These are phyloP conservation scores for Sphaerophoria rueppellii DNA, from an alignment of 2,888 invertebrate species.

Conservation along the genomic window DNA sequence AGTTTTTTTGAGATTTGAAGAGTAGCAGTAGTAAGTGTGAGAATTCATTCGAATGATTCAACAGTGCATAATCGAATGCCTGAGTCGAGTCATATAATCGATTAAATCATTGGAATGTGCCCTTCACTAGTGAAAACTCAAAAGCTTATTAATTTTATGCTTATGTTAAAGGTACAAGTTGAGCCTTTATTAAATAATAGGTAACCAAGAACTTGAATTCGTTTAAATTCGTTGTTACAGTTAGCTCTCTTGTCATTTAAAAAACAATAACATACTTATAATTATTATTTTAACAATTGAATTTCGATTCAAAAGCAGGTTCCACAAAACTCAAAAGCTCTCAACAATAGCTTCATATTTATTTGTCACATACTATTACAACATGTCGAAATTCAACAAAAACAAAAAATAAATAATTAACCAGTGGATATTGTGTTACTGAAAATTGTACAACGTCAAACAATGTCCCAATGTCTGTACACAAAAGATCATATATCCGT, in stretches of 20 bases:
- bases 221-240: not conserved
- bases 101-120: no score
- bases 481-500: not conserved
- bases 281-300: conserved; percentile 21
- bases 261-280: not conserved
- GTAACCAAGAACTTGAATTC: not conserved
- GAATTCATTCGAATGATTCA: no score
- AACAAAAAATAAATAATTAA: no score
- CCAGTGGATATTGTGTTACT: no score
- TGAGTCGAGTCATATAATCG: no score
- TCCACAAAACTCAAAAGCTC: no score
- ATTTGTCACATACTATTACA: not conserved
- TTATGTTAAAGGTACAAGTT: no score
- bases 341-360: not conserved
- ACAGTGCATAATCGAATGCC: no score
- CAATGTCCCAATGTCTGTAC: not conserved
- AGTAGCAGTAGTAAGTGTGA: no score
- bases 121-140: no score
- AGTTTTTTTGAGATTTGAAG: no score
- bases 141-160: no score
- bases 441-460: not conserved
- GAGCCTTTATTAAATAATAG: not conserved
- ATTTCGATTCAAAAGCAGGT: not conserved
- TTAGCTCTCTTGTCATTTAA: not conserved
- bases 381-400: not conserved